These are phyloP conservation scores for Steatornis caripensis DNA, from an alignment of 2,113 vertebrate species.

Conservation along the genomic window DNA sequence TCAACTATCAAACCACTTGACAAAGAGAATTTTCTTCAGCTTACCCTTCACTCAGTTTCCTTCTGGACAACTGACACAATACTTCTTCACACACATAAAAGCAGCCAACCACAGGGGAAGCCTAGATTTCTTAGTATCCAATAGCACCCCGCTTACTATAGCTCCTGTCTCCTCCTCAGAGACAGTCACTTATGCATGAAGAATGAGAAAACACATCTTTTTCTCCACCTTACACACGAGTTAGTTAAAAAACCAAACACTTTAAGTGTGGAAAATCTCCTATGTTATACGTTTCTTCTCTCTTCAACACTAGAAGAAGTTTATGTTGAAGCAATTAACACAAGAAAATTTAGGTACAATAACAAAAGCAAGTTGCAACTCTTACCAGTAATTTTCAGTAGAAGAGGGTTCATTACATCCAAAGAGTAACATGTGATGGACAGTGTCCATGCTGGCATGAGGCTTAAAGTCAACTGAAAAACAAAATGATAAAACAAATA, in stretches of 20 bases:
- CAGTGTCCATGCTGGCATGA: conserved; percentile 92
- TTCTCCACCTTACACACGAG: background rate
- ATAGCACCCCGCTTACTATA: background rate
- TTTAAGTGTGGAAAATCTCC: background rate
- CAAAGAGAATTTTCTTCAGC: background rate
- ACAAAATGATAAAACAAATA: conserved; percentile 16
- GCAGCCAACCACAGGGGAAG: background rate
- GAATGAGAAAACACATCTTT: background rate
- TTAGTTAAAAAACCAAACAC: background rate
- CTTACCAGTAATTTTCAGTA: conserved; percentile 88
- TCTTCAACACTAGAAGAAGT: background rate
- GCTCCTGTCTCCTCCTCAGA: background rate
- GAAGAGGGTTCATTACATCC: conserved; percentile 89
- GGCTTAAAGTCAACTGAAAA: conserved; percentile 93
- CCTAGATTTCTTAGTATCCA: background rate
- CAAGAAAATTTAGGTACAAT: background rate
- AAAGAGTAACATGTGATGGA: conserved; percentile 95
- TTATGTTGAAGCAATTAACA: background rate
- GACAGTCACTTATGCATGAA: background rate
- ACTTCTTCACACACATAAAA: background rate
- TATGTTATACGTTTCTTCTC: background rate
- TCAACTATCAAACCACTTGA: background rate
- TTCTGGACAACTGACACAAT: background rate
- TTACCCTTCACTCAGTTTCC: background rate
- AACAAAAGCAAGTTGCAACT: background rate